Base-by-base conservation (phyloP, 37 sponge, comb jelly and placozoan species). In the Crambe crambe region DNA sequence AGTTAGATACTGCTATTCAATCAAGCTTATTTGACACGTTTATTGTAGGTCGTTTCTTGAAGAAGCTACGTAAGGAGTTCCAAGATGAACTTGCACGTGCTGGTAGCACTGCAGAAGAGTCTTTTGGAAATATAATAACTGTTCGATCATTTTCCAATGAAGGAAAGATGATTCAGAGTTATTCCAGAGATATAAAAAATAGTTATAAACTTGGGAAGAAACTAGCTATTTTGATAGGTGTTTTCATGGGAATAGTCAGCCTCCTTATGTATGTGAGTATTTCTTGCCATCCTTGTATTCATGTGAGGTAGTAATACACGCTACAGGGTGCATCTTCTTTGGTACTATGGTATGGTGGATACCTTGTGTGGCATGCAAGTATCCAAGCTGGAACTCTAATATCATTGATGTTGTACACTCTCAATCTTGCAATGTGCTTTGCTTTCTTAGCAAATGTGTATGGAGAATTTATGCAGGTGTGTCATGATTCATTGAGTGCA, bases 381-480 rank as follows among this genome's bases (percentile, higher is more conserved):
- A 30, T 91, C 21, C 21, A 85, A 22, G 56, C 89, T 60, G 83
- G 84, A 2, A 67, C 83, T 10, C 79, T 89, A 27, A 82, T 82
- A 38, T 61, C 88, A 21, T 77, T 94, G 41, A 94, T 94, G 95
- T 58, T 94, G 65, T 94, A 94, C 76, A 90, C 89, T 1, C 78
- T 94, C 80, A 94, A 87, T 56, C 87, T 94, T 22, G 95, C 95
- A 37, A 83, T 87, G 89, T 83, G 81, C 42, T 94, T 94, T 70
- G 95, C 89, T 30, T 87, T 90, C 67, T 67, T 94, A 26, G 76
- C 95, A 44, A 88, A 63, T 38, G 75, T 94, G 27, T 94, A 94
- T 68, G 95, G 95, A 2, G 95, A 90, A 51, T 94, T 94, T 51
- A 91, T 91, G 91, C 91, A 94, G 89, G 94, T 93, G 51, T 47